Evolutionary conservation across 1,140 invertebrate genomes (phyloP).

Genomic region (Cydia amplana): DNA sequence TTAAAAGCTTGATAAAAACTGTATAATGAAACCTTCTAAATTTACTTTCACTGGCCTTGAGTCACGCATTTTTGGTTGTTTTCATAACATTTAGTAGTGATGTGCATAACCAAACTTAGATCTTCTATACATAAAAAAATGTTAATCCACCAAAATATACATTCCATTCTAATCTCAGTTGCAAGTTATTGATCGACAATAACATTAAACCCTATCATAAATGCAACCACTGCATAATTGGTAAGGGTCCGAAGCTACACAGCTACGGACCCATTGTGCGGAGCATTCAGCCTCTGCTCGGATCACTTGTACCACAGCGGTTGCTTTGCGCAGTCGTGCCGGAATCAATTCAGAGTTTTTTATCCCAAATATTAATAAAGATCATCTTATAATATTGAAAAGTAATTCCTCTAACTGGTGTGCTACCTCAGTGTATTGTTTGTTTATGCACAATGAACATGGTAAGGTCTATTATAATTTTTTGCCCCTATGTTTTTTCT

Average conservation of each 20-base stretch:
- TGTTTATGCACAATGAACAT: slow-evolving; percentile 70
- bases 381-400: slow-evolving; percentile 47
- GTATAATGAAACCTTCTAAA: background rate
- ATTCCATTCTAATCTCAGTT: background rate
- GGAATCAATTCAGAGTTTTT: slow-evolving; percentile 52
- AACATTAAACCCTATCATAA: slow-evolving; percentile 65
- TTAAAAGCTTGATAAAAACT: background rate
- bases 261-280: slow-evolving; percentile 63
- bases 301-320: slow-evolving; percentile 62
- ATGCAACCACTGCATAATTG: slow-evolving; percentile 51
- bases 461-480: slow-evolving; percentile 67
- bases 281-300: slow-evolving; percentile 47
- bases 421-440: slow-evolving; percentile 58
- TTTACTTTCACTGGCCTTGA: slow-evolving; percentile 11
- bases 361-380: slow-evolving; percentile 46
- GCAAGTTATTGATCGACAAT: slow-evolving; percentile 57
- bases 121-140: background rate
- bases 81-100: background rate
- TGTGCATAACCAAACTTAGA: background rate
- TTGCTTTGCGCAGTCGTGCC: slow-evolving; percentile 66
- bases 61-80: background rate
- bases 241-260: slow-evolving; percentile 50
- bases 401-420: slow-evolving; percentile 57
- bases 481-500: slow-evolving; percentile 60
- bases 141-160: background rate